Evolutionary conservation across 2,113 vertebrate genomes (phyloP).

Genomic region (Ictidomys tridecemlineatus): DNA sequence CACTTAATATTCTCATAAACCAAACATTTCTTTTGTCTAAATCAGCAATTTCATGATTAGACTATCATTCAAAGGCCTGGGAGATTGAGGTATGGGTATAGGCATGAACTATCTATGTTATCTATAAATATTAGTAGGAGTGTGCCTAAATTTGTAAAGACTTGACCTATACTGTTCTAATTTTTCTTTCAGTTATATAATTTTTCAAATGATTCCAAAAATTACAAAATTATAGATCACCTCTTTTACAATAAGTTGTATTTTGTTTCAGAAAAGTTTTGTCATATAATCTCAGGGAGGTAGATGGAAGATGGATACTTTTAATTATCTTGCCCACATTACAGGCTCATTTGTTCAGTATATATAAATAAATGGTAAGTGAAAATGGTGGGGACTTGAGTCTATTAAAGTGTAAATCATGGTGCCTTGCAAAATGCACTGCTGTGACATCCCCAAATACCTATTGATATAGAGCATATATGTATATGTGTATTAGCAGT

Average conservation of each 20-base stretch:
- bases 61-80: background rate
- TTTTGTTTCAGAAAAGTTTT: conserved; percentile 58
- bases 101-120: background rate
- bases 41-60: conserved; percentile 20
- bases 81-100: background rate
- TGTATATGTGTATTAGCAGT: background rate
- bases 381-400: background rate
- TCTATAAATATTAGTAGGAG: background rate
- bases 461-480: background rate
- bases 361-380: conserved; percentile 2
- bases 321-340: background rate
- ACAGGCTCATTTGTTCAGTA: background rate
- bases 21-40: background rate
- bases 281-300: background rate
- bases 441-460: background rate
- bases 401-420: background rate
- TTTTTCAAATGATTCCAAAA: conserved; percentile 44
- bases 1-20: conserved; percentile 33
- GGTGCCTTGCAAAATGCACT: background rate
- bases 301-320: background rate
- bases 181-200: conserved; percentile 36
- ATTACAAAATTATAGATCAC: conserved; percentile 44
- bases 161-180: conserved; percentile 8
- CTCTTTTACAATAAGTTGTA: background rate
- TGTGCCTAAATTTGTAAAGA: conserved; percentile 40